These are phyloP conservation scores for Melanocharis versteri DNA, from an alignment of 2,113 vertebrate species.

Conservation along the genomic window DNA sequence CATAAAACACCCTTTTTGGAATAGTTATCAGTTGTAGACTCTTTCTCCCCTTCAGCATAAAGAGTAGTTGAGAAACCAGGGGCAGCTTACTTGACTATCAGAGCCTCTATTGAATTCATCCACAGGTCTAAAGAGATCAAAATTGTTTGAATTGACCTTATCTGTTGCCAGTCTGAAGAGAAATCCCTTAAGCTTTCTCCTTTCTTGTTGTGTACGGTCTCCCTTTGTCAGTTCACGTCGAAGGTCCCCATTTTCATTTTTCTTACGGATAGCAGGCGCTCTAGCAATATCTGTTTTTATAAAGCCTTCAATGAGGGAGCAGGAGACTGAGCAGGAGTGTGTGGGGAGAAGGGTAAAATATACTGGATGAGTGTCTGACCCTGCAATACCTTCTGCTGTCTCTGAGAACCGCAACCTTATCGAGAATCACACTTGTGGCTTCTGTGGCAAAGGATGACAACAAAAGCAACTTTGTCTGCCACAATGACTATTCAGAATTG, in stretches of 20 bases:
- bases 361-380: not conserved
- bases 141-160: conserved; percentile 52
- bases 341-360: not conserved
- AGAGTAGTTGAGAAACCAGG: not conserved
- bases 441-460: conserved; percentile 43
- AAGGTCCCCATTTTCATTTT: conserved; percentile 44
- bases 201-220: not conserved
- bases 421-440: conserved; percentile 46
- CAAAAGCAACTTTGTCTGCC: conserved; percentile 3
- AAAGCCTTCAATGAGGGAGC: conserved; percentile 8
- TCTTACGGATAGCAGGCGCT: not conserved
- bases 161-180: not conserved
- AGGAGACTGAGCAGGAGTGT: not conserved
- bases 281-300: conserved; percentile 30
- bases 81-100: not conserved
- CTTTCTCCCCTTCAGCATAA: not conserved
- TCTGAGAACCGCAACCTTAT: conserved; percentile 13
- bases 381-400: not conserved
- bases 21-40: not conserved
- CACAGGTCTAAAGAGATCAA: conserved; percentile 38
- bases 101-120: conserved; percentile 19
- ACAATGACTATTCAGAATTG: conserved; percentile 35
- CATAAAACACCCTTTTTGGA: not conserved
- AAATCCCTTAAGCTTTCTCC: conserved; percentile 12
- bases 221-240: not conserved